A percentile compares a stretch with the other conserved stretches of the same genome.
Conservation (phyloP, 2,113 vertebrate species). For the Eolophus roseicapilla region DNA sequence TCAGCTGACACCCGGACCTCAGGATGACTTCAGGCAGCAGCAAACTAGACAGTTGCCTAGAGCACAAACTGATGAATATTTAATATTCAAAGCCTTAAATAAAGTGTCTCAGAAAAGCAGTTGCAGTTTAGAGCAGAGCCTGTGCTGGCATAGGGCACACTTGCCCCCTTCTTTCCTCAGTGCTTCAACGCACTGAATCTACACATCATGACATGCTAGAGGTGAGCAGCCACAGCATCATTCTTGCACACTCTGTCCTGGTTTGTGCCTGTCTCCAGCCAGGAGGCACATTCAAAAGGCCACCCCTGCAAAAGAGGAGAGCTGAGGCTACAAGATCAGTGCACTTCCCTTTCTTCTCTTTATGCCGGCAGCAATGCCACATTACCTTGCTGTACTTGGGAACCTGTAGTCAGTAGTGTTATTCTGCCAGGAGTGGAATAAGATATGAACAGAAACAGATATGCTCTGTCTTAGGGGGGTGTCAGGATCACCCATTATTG, state of each 20-base stretch:
- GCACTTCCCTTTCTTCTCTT: not conserved
- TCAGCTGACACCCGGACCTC: not conserved
- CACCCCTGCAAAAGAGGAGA: not conserved
- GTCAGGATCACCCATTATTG: not conserved
- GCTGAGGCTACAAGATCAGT: not conserved
- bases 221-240: not conserved
- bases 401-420: not conserved
- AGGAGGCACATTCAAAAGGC: not conserved
- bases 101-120: not conserved
- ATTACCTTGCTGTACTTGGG: not conserved
- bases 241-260: not conserved
- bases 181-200: not conserved
- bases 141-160: too few relatives aligned
- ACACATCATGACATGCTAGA: accelerated
- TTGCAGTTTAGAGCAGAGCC: not conserved
- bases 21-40: not conserved
- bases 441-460: not conserved
- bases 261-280: not conserved
- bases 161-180: not conserved
- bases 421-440: not conserved
- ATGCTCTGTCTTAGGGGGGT: accelerated
- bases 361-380: not conserved
- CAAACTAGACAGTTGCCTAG: not conserved
- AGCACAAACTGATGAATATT: not conserved
- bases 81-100: not conserved